A percentile compares a stretch with the other conserved stretches of the same genome.
phyloP scores from a whole-genome alignment of 1,140 invertebrate species.

The Cydia strobilella region DNA sequence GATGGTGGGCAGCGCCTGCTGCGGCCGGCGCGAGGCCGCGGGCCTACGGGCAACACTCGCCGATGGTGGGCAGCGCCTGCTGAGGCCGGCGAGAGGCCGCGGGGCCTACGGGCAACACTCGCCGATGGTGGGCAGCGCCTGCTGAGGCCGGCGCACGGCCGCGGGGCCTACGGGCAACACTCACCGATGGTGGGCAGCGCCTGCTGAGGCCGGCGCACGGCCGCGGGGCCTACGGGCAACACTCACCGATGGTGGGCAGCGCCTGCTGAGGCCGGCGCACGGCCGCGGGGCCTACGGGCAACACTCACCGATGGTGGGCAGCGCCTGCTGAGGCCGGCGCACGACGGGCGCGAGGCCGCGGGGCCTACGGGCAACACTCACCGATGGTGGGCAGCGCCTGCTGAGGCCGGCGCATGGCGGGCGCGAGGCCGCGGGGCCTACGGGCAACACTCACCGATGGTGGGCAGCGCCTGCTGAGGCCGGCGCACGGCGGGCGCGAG shows the following conservation, averaged over 20 bases:
- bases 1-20: conserved; percentile 54
- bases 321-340: conserved; percentile 37
- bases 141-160: conserved; percentile 36
- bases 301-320: conserved; percentile 59
- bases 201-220: conserved; percentile 36
- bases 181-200: conserved; percentile 60
- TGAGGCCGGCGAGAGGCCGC: conserved; percentile 37
- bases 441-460: conserved; percentile 48
- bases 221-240: conserved; percentile 27
- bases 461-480: conserved; percentile 47
- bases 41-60: conserved; percentile 33
- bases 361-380: conserved; percentile 4
- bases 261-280: conserved; percentile 36
- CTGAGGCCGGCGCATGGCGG: conserved; percentile 37
- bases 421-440: conserved; percentile 34
- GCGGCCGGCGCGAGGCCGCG: conserved; percentile 36
- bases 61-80: conserved; percentile 57
- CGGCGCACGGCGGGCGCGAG: conserved; percentile 37
- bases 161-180: conserved; percentile 22
- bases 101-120: neutral
- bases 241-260: conserved; percentile 60
- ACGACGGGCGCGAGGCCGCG: conserved; percentile 37
- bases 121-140: conserved; percentile 60
- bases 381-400: conserved; percentile 59
- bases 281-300: conserved; percentile 28